Base-by-base conservation (phyloP, 53 echinoderm and acorn worm species). In the Zoroaster sp. region DNA sequence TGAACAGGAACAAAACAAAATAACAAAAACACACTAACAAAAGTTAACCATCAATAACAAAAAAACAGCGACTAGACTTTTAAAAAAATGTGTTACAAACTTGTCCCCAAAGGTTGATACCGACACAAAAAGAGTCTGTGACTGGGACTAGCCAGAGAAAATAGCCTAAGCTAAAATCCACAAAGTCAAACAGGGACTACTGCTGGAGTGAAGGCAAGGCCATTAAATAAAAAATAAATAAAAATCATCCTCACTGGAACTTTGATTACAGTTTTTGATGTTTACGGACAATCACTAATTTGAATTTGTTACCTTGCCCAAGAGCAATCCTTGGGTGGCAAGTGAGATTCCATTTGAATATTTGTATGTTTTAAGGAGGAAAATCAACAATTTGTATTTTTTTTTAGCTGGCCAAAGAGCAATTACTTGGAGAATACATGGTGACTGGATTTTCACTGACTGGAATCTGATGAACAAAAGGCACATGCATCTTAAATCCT, bases 121-220 rank as follows among this genome's bases (percentile, higher is more conserved):
- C 0, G 69, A 34, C 69, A 69, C 69, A 69, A 69, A 8, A 23
- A 35, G 3, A 33, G 69, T 6, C 36, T 69, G 33, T 28, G 6
- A 8, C 46, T 46, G 46, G 12, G 46, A 6, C 12, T 35, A 17
- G n/a, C 14, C 10, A 51, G 34, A 49, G 8, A 76, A 76, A 76
- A 76, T 47, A 76, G 76, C 76, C 76, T 20, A 14, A 17, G 52
- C 76, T 76, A 47, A 76, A 47, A 76, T 33, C 49, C 49, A 76
- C 76, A 76, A 17, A 15, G n/a, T n/a, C n/a, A n/a, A n/a, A n/a
- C n/a, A n/a, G n/a, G n/a, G n/a, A n/a, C n/a, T n/a, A n/a, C n/a
- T n/a, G n/a, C n/a, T n/a, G n/a, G n/a, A n/a, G n/a, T n/a, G n/a
- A n/a, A n/a, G n/a, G n/a, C n/a, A n/a, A n/a, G n/a, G n/a, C n/a